Percentiles rank a stretch among this genome's conserved stretches.
Conservation (phyloP, 2,797 vertebrate species). For the Megalops cyprinoides region DNA sequence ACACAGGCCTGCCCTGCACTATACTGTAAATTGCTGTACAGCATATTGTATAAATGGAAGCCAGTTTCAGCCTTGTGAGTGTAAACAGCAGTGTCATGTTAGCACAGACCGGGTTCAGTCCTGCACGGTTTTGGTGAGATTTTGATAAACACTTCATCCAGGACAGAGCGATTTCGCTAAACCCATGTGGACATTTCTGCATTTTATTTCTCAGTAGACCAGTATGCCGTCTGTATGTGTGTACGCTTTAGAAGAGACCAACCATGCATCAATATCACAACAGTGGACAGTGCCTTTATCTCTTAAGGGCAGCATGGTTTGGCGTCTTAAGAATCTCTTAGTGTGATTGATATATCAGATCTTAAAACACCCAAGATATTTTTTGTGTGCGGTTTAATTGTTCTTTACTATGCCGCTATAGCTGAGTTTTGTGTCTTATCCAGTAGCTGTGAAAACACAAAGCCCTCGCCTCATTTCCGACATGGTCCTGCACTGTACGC, state of each 20-base stretch:
- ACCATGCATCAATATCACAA: constrained; percentile 11
- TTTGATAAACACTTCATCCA: no score
- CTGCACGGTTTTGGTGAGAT: no score
- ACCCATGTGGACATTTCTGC: no score
- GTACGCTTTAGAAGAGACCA: no score
- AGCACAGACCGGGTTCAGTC: no score
- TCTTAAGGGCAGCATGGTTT: neutral
- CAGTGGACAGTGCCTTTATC: constrained; percentile 2
- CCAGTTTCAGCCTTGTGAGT: neutral
- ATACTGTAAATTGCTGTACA: neutral
- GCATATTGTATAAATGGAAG: neutral
- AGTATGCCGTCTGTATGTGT: no score
- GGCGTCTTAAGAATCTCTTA: no score
- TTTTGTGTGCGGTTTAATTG: neutral
- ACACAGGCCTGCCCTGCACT: neutral
- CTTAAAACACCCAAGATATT: neutral
- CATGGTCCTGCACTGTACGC: neutral
- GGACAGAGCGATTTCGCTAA: no score
- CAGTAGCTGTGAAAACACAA: neutral
- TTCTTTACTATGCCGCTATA: neutral
- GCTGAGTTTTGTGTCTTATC: neutral
- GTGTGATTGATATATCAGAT: neutral
- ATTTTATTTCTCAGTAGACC: no score
- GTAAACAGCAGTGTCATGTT: neutral
- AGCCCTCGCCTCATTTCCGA: neutral